Base-by-base conservation (phyloP, 2,888 invertebrate species). In the Tiphia femorata region DNA sequence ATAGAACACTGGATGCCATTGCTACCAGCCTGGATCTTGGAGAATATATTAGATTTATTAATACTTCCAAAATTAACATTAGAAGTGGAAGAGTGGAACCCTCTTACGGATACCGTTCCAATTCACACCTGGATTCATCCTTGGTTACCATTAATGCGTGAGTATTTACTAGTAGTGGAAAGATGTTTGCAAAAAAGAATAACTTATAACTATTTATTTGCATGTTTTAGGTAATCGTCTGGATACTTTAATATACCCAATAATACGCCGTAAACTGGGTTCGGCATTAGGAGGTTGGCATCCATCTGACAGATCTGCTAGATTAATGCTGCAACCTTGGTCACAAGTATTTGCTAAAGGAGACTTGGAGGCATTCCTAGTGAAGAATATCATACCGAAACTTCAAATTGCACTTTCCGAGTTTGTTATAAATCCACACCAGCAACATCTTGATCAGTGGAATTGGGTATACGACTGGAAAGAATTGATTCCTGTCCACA, bases 81-180 rank as follows among this genome's bases (percentile, higher is more conserved):
- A 0, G 95, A 93, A 67, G 96, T 96, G 0, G 89, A 93, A 38
- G 88, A 88, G 49, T 98, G 99, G 99, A 95, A 99, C 86, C 99
- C 99, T 0, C 87, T 97, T 1, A 93, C 93, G 0, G 98, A 99
- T 81, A 94, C 94, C 0, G 90, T 96, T 64, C 98, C 98, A 10
- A 93, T 99, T 66, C 98, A 99, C 83, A 89, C 92, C 3, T 99
- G 99, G 99, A 91, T 98, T 58, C 92, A 97, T 82, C 98, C 98
- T 0, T 99, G 99, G 99, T 89, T 97, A 57, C 91, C 92, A 0
- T 84, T 95, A 5, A 88, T 97, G 78, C 92, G 94, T 86, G 84
- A 79, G 75, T 42, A 42, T 10, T 12, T 12, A 14, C 6, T 12
- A 21, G 7, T 21, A 2, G 12, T 23, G 8, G 10, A 14, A 14